A percentile compares a stretch with the other conserved stretches of the same genome.
phyloP scores from a whole-genome alignment of 2,888 invertebrate genomes.

The Tetragonula carbonaria region DNA sequence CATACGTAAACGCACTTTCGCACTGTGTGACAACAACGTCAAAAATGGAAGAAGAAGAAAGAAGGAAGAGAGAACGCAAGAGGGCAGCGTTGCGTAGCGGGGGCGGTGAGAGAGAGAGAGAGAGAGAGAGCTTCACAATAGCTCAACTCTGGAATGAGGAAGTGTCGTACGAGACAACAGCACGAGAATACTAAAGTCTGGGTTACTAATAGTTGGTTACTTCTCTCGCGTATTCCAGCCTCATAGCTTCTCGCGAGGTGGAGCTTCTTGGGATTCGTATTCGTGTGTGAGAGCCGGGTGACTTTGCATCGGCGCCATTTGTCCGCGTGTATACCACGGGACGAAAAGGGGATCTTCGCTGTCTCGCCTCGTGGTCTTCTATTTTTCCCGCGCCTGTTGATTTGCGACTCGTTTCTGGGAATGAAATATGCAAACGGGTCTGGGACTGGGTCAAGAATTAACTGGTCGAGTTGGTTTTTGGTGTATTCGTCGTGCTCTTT shows the following conservation, averaged over 20 bases:
- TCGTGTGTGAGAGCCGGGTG: conserved; percentile 55
- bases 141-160: conserved; percentile 80
- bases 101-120: conserved; percentile 37
- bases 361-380: conserved; percentile 27
- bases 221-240: conserved; percentile 70
- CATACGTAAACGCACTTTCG: conserved; percentile 50
- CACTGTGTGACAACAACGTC: conserved; percentile 1
- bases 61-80: conserved; percentile 25
- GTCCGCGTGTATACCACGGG: conserved; percentile 18
- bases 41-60: conserved; percentile 6
- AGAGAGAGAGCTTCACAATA: conserved; percentile 71
- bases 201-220: conserved; percentile 78
- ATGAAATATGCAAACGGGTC: conserved; percentile 15
- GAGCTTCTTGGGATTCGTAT: conserved; percentile 74
- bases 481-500: not conserved
- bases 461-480: conserved; percentile 23
- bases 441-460: conserved; percentile 45
- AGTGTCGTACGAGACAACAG: conserved; percentile 77
- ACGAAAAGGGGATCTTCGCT: conserved; percentile 35
- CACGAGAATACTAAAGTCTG: conserved; percentile 82
- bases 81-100: conserved; percentile 37
- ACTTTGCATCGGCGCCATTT: conserved; percentile 62
- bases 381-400: conserved; percentile 12
- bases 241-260: conserved; percentile 64
- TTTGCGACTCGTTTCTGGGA: conserved; percentile 49